Percentiles rank a stretch among this genome's conserved stretches.
These are phyloP conservation scores for Passer domesticus DNA, from an alignment of 2,113 vertebrate species.

Conservation along the genomic window DNA sequence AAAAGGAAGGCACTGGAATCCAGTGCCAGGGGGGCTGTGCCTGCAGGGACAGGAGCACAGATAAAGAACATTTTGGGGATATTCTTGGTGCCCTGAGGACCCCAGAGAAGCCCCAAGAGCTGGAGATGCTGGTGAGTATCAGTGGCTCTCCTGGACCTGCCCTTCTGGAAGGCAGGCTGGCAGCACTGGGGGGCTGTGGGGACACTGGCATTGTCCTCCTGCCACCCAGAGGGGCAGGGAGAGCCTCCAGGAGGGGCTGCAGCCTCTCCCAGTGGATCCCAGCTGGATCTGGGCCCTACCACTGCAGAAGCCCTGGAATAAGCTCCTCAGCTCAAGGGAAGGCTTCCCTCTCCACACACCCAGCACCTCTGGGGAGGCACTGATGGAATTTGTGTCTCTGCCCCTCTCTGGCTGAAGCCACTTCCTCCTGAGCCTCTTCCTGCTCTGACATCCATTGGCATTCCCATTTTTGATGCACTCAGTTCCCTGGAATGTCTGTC, in stretches of 20 bases:
- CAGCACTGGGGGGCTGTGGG: background rate
- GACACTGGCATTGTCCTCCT: background rate
- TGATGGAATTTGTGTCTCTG: background rate
- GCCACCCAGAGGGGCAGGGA: background rate
- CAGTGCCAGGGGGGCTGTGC: background rate
- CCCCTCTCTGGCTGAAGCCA: background rate
- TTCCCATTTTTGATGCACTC: background rate
- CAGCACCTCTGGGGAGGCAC: background rate
- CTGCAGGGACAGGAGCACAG: background rate
- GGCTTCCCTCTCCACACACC: background rate
- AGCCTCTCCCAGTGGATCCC: background rate
- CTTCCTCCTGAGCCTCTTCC: background rate
- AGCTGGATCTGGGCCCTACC: background rate
- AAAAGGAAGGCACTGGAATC: too few relatives aligned
- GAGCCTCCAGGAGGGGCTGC: background rate
- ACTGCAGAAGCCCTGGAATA: background rate
- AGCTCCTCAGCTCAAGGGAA: background rate
- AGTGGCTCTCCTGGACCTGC: background rate
- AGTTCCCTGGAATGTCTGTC: constrained; percentile 31
- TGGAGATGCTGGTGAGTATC: background rate
- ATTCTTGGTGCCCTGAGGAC: background rate
- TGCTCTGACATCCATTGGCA: background rate
- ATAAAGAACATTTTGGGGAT: background rate
- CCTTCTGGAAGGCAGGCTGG: background rate
- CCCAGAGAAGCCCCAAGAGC: background rate